phyloP scores from a whole-genome alignment of 2,113 vertebrate species.

The Chaetorhynchus papuensis region DNA sequence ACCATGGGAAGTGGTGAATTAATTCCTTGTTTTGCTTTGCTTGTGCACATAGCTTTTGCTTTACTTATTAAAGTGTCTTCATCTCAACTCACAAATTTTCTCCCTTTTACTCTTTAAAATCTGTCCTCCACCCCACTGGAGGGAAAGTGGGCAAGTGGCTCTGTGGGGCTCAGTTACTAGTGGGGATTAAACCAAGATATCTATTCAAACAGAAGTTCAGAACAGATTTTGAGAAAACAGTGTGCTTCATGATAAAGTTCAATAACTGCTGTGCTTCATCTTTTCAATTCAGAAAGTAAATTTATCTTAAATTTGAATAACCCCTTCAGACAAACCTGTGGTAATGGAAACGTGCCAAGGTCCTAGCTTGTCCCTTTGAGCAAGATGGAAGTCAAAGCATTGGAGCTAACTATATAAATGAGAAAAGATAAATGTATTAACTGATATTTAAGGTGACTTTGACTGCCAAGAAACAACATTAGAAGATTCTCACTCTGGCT shows the following conservation, averaged over 20 bases:
- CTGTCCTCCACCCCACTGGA: background rate
- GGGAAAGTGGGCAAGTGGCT: background rate
- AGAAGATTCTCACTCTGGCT: slow-evolving; percentile 24
- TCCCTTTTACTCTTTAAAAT: background rate
- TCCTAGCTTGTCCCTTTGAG: background rate
- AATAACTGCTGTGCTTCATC: background rate
- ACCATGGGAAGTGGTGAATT: background rate
- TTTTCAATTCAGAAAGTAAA: background rate
- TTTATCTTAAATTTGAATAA: background rate
- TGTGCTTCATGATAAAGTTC: background rate
- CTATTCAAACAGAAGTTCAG: background rate
- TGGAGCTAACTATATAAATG: background rate
- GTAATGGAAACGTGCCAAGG: background rate
- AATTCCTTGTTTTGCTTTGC: background rate
- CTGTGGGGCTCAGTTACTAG: background rate
- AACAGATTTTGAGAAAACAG: background rate
- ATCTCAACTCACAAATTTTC: background rate
- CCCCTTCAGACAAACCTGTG: background rate
- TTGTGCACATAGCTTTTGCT: background rate
- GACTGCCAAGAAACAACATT: slow-evolving; percentile 33
- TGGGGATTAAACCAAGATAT: background rate
- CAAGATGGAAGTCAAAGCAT: background rate
- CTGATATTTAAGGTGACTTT: slow-evolving; percentile 10
- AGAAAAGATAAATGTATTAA: slow-evolving; percentile 28
- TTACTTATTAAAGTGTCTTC: background rate